These are phyloP conservation scores for Virgularia gustaviana DNA, from an alignment of 92 coral and sea anemone species.

Conservation along the genomic window DNA sequence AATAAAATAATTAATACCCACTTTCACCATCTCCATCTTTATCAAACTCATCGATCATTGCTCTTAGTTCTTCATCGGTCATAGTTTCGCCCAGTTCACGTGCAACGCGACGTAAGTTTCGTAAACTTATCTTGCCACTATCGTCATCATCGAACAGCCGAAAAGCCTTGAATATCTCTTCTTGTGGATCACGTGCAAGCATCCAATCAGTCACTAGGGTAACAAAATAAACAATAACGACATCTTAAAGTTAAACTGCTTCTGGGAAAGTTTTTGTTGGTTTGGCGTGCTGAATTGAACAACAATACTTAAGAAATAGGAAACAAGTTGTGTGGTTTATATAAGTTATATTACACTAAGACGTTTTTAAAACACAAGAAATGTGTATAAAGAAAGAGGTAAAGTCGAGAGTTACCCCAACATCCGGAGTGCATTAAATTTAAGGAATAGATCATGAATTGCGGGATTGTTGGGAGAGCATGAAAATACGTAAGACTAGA, in stretches of 20 bases:
- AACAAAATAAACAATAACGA: background rate
- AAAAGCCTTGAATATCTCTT: slow-evolving; percentile 93
- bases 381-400: no score
- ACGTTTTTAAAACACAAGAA: no score
- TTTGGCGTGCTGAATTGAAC: no score
- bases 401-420: no score
- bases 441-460: no score
- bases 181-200: slow-evolving; percentile 98
- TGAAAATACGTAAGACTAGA: no score
- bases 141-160: slow-evolving; percentile 97
- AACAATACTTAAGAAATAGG: no score
- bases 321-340: background rate
- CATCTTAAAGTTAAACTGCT: background rate
- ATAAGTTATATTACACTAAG: no score
- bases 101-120: slow-evolving; percentile 95
- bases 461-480: no score
- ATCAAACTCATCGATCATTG: slow-evolving; percentile 99
- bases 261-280: background rate
- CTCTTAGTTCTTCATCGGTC: slow-evolving; percentile 99
- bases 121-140: slow-evolving; percentile 95
- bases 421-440: no score
- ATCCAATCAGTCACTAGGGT: slow-evolving; percentile 98
- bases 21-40: slow-evolving; percentile 99
- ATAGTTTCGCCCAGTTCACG: slow-evolving; percentile 96
- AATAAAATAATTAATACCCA: slow-evolving; percentile 54